Base-by-base conservation (phyloP, 1,140 invertebrate genomes). In the Grapholita molesta region DNA sequence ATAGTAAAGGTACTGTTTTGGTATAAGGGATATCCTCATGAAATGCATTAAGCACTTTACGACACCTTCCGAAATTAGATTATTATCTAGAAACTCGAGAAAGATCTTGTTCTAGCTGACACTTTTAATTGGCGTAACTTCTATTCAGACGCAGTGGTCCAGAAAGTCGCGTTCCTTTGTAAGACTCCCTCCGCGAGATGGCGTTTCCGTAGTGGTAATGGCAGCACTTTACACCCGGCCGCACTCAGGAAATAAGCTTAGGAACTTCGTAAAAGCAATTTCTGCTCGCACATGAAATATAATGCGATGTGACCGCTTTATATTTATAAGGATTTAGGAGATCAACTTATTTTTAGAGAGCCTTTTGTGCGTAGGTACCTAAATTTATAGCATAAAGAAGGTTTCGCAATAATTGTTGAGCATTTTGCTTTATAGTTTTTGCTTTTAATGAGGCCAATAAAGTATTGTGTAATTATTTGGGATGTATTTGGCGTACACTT, bases 241-340 rank as follows among this genome's bases (percentile, higher is more conserved):
- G 82, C 80, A 73, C 82, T 79, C 85, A 88, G 89, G 88, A 90
- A 91, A 91, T 91, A 91, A 91, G 89, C 89, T 90, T 89, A 87
- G 80, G 81, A 89, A 90, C 87, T 91, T 83, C 83, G 83, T 91
- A 91, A 91, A 90, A 91, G 89, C 89, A 90, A 91, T 90, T 89
- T 79, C 83, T 81, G 73, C 83, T 88, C 86, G 67, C 85, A 86
- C 80, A 85, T 86, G 84, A 89, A 89, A 89, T 91, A 91, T 90
- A 87, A 88, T 79, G 76, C 79, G 71, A 84, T 82, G 79, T 83
- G 85, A 84, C 79, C 78, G 79, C 80, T 88, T 82, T 84, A 86
- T 88, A 90, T 90, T 90, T 86, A 86, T 89, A 85, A 86, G 89
- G 86, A 85, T 85, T 88, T 86, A 79, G 74, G 71, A 74, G 77